Evolutionary conservation across 2,113 vertebrate genomes (phyloP), one percentile per base, ranked within the genome.

Genomic region (Antigone vipio): DNA sequence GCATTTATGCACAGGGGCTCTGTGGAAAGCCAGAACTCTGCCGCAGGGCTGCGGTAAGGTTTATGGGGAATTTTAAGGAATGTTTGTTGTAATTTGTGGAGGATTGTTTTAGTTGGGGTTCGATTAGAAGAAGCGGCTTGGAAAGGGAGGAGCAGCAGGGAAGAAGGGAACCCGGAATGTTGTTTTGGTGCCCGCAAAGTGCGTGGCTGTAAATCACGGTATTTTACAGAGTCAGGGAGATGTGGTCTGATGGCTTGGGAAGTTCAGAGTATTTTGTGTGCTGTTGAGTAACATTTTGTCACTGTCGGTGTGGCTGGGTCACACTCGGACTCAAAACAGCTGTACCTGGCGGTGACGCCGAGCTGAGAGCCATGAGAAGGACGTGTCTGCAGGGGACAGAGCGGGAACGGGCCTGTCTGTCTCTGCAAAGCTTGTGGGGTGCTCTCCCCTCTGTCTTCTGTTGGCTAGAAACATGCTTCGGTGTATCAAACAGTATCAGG

Each of bases 21-120:
- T 45, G 67, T 56, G 89, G 44, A 89, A 81, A 94, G 90, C 45
- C 90, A 88, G 82, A 22, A 73, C 15, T 50, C 68, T 86, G 71
- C 93, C 69, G 79, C 92, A 29, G 86, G 27, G 47, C 3, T 88
- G 53, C 0, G 66, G 92, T 94, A 78, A 95, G 86, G 59, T 52
- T 95, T 63, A 9, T 14, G 50, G 67, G 80, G 74, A 66, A 21
- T 34, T 84, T 47, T 79, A 38, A 14, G 49, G 60, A 16, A 35
- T n/a, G 29, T 52, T 80, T 71, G 64, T 59, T 64, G 42, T 74
- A 77, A 22, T 72, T 88, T 76, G 63, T 50, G 55, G 35, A 62
- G 47, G 63, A 35, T 83, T 85, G 42, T 44, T 92, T 82, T 68
- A 59, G 52, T 4, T 60, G 59, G 93, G 74, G 67, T 68, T 77